Evolutionary conservation across 2,888 invertebrate genomes (phyloP).

Genomic region (Drosophila melanocephala): DNA sequence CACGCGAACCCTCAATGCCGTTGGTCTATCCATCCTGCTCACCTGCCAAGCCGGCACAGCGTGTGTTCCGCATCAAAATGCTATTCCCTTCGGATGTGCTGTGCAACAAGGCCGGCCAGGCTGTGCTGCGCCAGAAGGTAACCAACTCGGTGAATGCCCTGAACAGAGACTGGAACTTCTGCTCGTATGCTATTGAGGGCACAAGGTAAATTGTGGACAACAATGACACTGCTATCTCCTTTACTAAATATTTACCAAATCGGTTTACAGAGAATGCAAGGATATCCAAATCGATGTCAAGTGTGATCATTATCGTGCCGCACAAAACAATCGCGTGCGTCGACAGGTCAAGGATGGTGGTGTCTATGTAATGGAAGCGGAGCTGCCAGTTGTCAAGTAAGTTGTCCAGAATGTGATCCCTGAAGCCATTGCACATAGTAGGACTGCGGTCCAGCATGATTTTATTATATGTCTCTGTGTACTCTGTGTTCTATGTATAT

Average conservation of each 20-base stretch:
- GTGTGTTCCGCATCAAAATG: constrained; percentile 97
- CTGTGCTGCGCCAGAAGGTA: constrained; percentile 95
- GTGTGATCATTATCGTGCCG: constrained; percentile 91
- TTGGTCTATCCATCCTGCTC: constrained; percentile 97
- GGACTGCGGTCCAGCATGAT: constrained; percentile 43
- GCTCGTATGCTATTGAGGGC: constrained; percentile 95
- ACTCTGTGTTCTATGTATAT: constrained; percentile 65
- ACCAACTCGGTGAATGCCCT: constrained; percentile 94
- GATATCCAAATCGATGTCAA: constrained; percentile 96
- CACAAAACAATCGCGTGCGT: constrained; percentile 87
- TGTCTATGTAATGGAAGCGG: constrained; percentile 92
- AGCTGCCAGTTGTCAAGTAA: constrained; percentile 95
- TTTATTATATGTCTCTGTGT: constrained; percentile 39
- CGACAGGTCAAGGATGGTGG: constrained; percentile 90
- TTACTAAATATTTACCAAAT: not conserved
- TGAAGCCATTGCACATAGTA: not conserved
- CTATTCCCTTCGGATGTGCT: constrained; percentile 98
- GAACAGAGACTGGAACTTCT: constrained; percentile 98
- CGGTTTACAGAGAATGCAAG: constrained; percentile 91
- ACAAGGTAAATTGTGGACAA: constrained; percentile 82
- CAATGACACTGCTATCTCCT: fast-evolving
- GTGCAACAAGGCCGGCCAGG: constrained; percentile 97
- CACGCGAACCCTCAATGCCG: constrained; percentile 91
- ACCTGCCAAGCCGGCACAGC: constrained; percentile 94
- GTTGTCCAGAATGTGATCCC: constrained; percentile 82